Conservation (phyloP, 2,888 invertebrate genomes). For the Polyploca ridens region DNA sequence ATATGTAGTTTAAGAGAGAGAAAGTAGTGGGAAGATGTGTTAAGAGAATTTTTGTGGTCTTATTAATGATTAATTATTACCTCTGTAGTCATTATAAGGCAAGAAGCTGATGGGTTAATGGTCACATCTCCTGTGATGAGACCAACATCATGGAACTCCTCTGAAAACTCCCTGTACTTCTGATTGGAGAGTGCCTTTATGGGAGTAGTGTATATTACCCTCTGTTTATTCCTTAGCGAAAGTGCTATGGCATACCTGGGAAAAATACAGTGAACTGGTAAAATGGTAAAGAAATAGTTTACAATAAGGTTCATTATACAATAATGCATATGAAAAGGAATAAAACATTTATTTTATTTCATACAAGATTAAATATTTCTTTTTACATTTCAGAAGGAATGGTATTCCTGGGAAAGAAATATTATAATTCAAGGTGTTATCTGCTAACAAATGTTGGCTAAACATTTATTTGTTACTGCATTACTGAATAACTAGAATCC, state of each 20-base stretch:
- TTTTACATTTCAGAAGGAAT: too few species aligned
- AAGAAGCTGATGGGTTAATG: slow-evolving; percentile 98
- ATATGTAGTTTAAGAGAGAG: too few species aligned
- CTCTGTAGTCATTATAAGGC: slow-evolving; percentile 99
- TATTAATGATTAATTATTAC: slow-evolving; percentile 71
- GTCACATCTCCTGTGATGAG: slow-evolving; percentile 99
- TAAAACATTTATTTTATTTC: too few species aligned
- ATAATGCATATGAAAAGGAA: background rate
- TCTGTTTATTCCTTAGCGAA: slow-evolving; percentile 96
- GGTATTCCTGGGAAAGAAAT: too few species aligned
- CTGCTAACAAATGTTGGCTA: too few species aligned
- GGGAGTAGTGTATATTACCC: slow-evolving; percentile 99
- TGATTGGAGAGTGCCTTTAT: slow-evolving; percentile 99
- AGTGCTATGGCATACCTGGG: slow-evolving; percentile 96
- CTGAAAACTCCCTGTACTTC: slow-evolving; percentile 98
- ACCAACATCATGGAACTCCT: slow-evolving; percentile 99
- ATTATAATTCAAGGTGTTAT: too few species aligned
- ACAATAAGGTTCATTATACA: background rate
- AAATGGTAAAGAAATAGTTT: too few species aligned
- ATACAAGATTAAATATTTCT: too few species aligned
- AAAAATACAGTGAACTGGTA: background rate
- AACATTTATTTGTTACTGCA: too few species aligned
- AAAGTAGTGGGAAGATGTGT: too few species aligned
- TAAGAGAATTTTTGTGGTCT: background rate
- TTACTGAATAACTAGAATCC: too few species aligned